Evolutionary conservation across 2,113 vertebrate species (phyloP), one percentile per base, ranked within the genome.

Genomic region (Melanerpes aurifrons): DNA sequence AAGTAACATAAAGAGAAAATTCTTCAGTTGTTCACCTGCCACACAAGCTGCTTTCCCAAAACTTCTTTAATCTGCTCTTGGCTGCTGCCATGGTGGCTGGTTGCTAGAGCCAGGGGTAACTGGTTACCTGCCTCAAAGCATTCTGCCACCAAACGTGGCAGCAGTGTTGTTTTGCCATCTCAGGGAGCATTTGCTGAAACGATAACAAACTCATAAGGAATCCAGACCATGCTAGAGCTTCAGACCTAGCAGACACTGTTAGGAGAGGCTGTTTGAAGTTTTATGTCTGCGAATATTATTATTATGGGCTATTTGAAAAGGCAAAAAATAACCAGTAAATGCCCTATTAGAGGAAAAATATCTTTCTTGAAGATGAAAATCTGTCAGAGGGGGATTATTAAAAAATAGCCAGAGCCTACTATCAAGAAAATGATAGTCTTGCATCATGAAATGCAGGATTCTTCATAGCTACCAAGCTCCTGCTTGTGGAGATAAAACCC

Each of bases 261-360:
- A 80, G 75, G 48, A 87, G 69, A 93, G 31, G 22, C 80, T 93
- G 93, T 96, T 96, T 95, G 96, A 96, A 95, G 95, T 96, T 95
- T 94, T 93, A 67, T 92, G 90, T 86, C 91, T 92, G 92, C 8
- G 4, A 94, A 95, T 96, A 94, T 94, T 95, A 91, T 95, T 94
- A 95, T 96, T 93, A 95, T 76, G 79, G 75, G 90, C 80, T 95
- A 91, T 93, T 96, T 95, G 87, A 82, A 90, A 94, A 58, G 61
- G 47, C 83, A 93, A 94, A 86, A 94, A 86, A 90, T 82, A 90
- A 75, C 82, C 76, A 50, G 45, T 96, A 95, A 94, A 69, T 95
- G 90, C 82, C 7, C 62, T 91, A 94, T 95, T 95, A 96, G 82
- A 83, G 87, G 59, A 91, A 91, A 76, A 78, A 58, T 73, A 81